Base-by-base conservation (phyloP, 1,140 invertebrate genomes). In the Caerostris extrusa region DNA sequence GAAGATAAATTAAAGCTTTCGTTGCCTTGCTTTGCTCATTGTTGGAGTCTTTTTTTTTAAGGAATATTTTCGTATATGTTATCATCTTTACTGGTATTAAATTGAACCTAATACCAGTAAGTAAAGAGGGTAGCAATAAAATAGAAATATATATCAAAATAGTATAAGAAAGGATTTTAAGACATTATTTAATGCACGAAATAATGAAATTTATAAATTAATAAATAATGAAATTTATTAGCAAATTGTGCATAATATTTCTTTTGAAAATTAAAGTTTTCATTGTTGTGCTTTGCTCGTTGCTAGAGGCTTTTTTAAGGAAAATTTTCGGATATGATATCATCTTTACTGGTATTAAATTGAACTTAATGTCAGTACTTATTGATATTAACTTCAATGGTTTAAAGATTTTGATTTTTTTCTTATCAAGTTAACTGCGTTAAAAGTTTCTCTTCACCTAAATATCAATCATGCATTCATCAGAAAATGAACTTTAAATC, bases 401-500 rank as follows among this genome's bases (percentile, higher is more conserved):
- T 87, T 82, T 58, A 58, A 69, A 86, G 17, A 7, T 56, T 14
- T 19, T 19, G 5, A 4, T 64, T 93, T 93, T 93, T 93, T 87
- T 87, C 81, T 60, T 87, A 87, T 93, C 82, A 77, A 86, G 82
- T 87, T 87, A 87, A 71, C 58, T 50, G 53, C 50, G 61, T 87
- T 87, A 64, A 71, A 92, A 92, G 34, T 87, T 93, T 91, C 81
- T 90, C 71, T 5, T 53, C 67, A 88, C 56, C 85, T 88, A 60
- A 88, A 81, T 93, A 93, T 93, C 92, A 93, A 93, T 93, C 92
- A 93, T 64, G 53, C 34, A 61, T 88, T 93, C 92, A 93, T 93
- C 85, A 77, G 57, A 69, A 82, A 60, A 93, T 93, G 61, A 89
- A 89, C 71, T 64, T 67, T 67, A 61, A 58, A 83, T 83, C 56